Evolutionary conservation across 2,113 vertebrate species (phyloP).

Genomic region (Leuciscus idus): DNA sequence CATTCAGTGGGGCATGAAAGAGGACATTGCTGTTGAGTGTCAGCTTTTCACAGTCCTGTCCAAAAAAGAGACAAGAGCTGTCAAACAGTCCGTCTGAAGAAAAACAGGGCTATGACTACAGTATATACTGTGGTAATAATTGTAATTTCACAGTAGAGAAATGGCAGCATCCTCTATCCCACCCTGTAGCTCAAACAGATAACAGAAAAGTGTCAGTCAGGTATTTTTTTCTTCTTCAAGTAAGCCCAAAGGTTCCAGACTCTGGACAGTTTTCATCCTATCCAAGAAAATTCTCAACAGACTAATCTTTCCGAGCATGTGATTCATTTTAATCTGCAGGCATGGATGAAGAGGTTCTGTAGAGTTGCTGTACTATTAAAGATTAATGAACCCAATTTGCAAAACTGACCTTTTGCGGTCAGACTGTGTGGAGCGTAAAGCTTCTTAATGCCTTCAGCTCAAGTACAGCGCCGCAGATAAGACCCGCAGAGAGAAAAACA

Average conservation of each 20-base stretch:
- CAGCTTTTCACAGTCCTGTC: constrained; percentile 45
- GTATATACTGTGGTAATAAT: constrained; percentile 59
- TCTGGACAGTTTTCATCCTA: constrained; percentile 72
- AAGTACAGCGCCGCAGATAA: constrained; percentile 66
- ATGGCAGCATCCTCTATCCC: neutral
- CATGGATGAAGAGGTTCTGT: constrained; percentile 75
- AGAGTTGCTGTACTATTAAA: constrained; percentile 74
- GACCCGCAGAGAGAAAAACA: constrained; percentile 32
- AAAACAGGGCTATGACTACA: constrained; percentile 14
- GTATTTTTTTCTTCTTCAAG: neutral
- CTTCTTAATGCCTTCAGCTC: constrained; percentile 76
- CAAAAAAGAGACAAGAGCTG: constrained; percentile 28
- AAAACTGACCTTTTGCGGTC: constrained; percentile 79
- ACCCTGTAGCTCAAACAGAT: neutral
- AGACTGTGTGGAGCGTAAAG: constrained; percentile 72
- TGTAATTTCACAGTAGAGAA: constrained; percentile 38
- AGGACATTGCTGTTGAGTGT: constrained; percentile 7
- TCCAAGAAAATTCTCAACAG: constrained; percentile 62
- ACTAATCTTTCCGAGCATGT: constrained; percentile 69
- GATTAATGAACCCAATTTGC: constrained; percentile 85
- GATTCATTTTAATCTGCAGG: constrained; percentile 74
- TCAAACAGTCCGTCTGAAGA: constrained; percentile 43
- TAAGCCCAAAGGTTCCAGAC: constrained; percentile 38
- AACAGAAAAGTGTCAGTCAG: constrained; percentile 14
- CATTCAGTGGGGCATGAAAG: constrained; percentile 7